A percentile compares a stretch with the other conserved stretches of the same genome.
phyloP scores from a whole-genome alignment of 2,888 invertebrate genomes.

The Thelaira solivaga region DNA sequence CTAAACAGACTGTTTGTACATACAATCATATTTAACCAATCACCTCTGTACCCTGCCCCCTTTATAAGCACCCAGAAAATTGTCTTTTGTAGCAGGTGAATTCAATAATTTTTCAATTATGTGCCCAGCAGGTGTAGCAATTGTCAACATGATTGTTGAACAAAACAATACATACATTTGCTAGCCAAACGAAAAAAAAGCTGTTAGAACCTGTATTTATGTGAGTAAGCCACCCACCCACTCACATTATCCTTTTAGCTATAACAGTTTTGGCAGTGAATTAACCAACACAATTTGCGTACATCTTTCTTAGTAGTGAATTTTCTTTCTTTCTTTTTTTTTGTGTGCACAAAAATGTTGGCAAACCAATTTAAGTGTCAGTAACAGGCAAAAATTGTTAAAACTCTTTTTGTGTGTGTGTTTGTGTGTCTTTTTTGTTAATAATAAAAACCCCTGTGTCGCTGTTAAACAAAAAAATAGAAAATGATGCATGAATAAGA shows the following conservation, averaged over 20 bases:
- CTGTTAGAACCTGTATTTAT: slow-evolving; percentile 23
- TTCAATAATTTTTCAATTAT: slow-evolving; percentile 65
- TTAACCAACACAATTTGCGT: slow-evolving; percentile 23
- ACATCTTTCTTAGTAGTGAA: neutral
- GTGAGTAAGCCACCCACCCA: too few species aligned
- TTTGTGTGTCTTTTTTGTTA: slow-evolving; percentile 10
- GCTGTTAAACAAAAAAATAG: neutral
- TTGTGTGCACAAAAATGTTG: slow-evolving; percentile 48
- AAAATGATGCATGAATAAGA: slow-evolving; percentile 27
- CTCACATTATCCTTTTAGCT: slow-evolving; percentile 14
- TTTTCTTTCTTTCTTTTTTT: slow-evolving; percentile 39
- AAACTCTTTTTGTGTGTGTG: slow-evolving; percentile 24
- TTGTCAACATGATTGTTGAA: slow-evolving; percentile 53
- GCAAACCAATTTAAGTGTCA: slow-evolving; percentile 62
- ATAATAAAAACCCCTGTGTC: slow-evolving; percentile 12
- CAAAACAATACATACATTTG: slow-evolving; percentile 41
- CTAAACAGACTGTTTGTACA: too few species aligned
- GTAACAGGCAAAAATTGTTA: slow-evolving; percentile 46
- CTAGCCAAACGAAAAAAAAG: neutral
- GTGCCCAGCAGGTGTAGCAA: slow-evolving; percentile 55
- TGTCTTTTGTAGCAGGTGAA: slow-evolving; percentile 50
- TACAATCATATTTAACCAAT: too few species aligned
- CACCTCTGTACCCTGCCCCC: too few species aligned
- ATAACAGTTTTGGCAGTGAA: slow-evolving; percentile 24
- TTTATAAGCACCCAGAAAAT: slow-evolving; percentile 52